A percentile compares a stretch with the other conserved stretches of the same genome.
phyloP scores from a whole-genome alignment of 1,140 invertebrate species.

The Periplaneta americana region DNA sequence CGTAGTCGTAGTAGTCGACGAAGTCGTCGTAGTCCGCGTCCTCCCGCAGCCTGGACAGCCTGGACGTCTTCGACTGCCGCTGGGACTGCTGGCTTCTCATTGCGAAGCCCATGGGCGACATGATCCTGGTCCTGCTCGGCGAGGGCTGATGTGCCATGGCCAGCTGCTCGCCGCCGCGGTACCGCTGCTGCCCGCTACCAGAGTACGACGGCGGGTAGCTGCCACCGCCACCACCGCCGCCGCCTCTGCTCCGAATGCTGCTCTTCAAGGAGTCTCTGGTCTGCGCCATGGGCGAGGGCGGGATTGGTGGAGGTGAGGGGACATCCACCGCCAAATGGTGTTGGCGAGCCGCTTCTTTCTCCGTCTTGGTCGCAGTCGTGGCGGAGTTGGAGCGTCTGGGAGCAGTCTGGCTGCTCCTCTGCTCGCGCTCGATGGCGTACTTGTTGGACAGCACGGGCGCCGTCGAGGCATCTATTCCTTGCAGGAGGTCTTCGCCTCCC shows the following conservation, averaged over 20 bases:
- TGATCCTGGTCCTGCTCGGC: slow-evolving; percentile 50
- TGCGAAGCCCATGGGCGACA: slow-evolving; percentile 62
- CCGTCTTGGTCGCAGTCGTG: neutral
- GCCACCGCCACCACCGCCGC: slow-evolving; percentile 3
- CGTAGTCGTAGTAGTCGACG: slow-evolving; percentile 37
- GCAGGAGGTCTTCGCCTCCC: neutral
- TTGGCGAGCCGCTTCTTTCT: neutral
- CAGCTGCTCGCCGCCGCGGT: slow-evolving; percentile 28
- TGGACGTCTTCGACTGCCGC: neutral
- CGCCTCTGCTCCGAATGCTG: slow-evolving; percentile 12
- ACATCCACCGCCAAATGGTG: slow-evolving; percentile 5
- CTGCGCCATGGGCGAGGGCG: neutral
- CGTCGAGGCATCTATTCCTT: slow-evolving; percentile 14
- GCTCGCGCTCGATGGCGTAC: slow-evolving; percentile 57
- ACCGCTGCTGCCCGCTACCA: slow-evolving; percentile 23
- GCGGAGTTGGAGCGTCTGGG: neutral
- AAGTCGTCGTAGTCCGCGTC: slow-evolving; percentile 33
- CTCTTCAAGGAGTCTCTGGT: slow-evolving; percentile 27
- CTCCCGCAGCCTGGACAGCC: slow-evolving; percentile 29
- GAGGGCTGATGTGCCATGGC: slow-evolving; percentile 25
- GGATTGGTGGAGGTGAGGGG: neutral
- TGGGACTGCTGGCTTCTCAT: slow-evolving; percentile 43
- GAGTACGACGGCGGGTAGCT: slow-evolving; percentile 4
- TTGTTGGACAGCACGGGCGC: slow-evolving; percentile 61
- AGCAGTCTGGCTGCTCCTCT: neutral